Base-by-base conservation (phyloP, 2,113 vertebrate genomes). In the Fulmarus glacialis region DNA sequence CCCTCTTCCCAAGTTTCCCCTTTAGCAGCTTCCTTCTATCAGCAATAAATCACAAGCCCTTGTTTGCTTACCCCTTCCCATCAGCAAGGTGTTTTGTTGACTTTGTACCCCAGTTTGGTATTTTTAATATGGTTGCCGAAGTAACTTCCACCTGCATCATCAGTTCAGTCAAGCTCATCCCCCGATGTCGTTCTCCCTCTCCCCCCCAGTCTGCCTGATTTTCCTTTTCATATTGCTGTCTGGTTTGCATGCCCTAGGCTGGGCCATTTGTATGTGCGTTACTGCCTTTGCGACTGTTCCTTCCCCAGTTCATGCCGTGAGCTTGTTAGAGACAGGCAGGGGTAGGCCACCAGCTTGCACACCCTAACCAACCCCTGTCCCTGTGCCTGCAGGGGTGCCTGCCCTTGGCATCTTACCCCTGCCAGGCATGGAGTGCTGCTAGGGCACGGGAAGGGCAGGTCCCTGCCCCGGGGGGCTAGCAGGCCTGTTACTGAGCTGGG, bases 351-450 rank as follows among this genome's bases (percentile, higher is more conserved):
- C 30, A 27, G 55, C 43, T 48, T 34, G 38, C 52, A 17, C 16
- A 5, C 27, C 55, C 45, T 2, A 40, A 3, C 0, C 2, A 45
- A 55, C 21, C 38, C 26, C 4, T 7, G 9, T 45, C 73, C 50
- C 38, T 36, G 16, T 72, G 43, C 40, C 53, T 68, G 47, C 52
- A 18, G 29, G 40, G 30, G 2, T 24, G 27, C 45, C 40, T 66
- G 36, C 34, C 58, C 58, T 60, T 14, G 12, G 15, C 52, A 27
- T 20, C 21, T n/a, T 15, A 17, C 18, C 15, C 40, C 21, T 26
- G 19, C 32, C 52, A 38, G 32, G 60, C 32, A 7, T 1, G 8
- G 34, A 15, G 43, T 10, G 26, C 59, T 56, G 20, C 53, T 36
- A 70, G 48, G 72, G 42, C 29, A 32, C 2, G 29, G 47, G 59